These are phyloP conservation scores for Bungarus multicinctus DNA, from an alignment of 2,113 vertebrate genomes.

Conservation along the genomic window DNA sequence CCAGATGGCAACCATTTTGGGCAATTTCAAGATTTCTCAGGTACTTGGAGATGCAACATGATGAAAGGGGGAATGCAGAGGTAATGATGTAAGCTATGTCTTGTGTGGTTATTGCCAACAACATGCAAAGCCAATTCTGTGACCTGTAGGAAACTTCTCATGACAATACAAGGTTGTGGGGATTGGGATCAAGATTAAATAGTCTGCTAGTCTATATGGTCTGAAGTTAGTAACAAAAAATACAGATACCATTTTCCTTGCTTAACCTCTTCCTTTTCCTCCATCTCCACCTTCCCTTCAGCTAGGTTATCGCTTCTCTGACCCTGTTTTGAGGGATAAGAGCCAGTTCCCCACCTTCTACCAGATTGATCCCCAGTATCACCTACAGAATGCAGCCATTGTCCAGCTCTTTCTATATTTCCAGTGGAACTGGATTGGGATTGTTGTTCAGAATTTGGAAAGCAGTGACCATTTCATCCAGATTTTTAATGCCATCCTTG, in stretches of 20 bases:
- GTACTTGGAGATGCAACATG: not conserved
- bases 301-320: constrained; percentile 3
- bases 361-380: not conserved
- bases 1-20: not conserved
- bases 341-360: constrained; percentile 17
- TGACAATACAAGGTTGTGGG: accelerated
- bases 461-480: not conserved
- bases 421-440: constrained; percentile 17
- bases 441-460: not conserved
- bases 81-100: not conserved
- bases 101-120: not conserved
- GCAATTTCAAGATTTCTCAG: not conserved
- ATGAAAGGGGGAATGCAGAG: not conserved
- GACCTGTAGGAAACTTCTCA: not conserved
- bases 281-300: not conserved
- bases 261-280: too few relatives aligned
- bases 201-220: too few relatives aligned
- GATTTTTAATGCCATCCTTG: not conserved
- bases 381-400: not conserved
- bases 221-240: not conserved
- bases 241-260: too few relatives aligned
- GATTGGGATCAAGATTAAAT: not conserved
- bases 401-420: constrained; percentile 10
- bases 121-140: not conserved
- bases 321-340: constrained; percentile 8